Evolutionary conservation across 92 coral and sea anemone genomes (phyloP).

Genomic region (Porites divaricata): DNA sequence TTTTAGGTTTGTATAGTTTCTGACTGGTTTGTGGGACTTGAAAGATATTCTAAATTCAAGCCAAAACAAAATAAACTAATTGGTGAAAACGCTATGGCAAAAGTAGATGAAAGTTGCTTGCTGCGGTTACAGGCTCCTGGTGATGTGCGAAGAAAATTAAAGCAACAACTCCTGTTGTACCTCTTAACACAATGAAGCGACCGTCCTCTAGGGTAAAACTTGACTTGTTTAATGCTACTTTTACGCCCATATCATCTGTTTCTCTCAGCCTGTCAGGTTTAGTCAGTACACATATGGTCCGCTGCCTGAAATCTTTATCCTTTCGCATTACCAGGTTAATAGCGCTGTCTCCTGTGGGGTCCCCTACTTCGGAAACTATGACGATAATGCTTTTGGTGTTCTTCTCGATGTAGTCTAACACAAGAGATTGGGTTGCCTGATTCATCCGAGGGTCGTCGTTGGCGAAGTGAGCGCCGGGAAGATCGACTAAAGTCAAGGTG

Average conservation of each 20-base stretch:
- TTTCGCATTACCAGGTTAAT: slow-evolving; percentile 79
- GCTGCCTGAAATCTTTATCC: slow-evolving; percentile 68
- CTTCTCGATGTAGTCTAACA: slow-evolving; percentile 80
- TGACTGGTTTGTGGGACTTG: too few species aligned
- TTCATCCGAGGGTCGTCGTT: slow-evolving; percentile 80
- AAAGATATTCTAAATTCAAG: too few species aligned
- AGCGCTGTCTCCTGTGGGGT: slow-evolving; percentile 90
- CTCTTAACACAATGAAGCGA: slow-evolving; percentile 78
- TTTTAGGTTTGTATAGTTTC: too few species aligned
- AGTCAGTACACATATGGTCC: slow-evolving; percentile 81
- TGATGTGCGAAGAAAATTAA: too few species aligned
- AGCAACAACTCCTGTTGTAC: slow-evolving; percentile 5
- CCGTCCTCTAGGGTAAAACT: slow-evolving; percentile 75
- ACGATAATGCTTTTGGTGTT: slow-evolving; percentile 85
- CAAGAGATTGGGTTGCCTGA: slow-evolving; percentile 64
- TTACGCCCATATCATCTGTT: slow-evolving; percentile 73
- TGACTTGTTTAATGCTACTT: slow-evolving; percentile 74
- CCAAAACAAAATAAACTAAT: too few species aligned
- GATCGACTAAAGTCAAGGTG: slow-evolving; percentile 80
- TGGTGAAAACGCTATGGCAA: too few species aligned
- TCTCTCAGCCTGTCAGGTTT: slow-evolving; percentile 82
- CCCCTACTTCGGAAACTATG: slow-evolving; percentile 80
- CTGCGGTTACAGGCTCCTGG: too few species aligned
- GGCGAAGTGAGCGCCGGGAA: slow-evolving; percentile 89
- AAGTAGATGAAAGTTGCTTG: too few species aligned